Percentiles rank a stretch among this genome's conserved stretches.
Conservation (phyloP, 1,140 invertebrate species). For the Oryzaephilus surinamensis region DNA sequence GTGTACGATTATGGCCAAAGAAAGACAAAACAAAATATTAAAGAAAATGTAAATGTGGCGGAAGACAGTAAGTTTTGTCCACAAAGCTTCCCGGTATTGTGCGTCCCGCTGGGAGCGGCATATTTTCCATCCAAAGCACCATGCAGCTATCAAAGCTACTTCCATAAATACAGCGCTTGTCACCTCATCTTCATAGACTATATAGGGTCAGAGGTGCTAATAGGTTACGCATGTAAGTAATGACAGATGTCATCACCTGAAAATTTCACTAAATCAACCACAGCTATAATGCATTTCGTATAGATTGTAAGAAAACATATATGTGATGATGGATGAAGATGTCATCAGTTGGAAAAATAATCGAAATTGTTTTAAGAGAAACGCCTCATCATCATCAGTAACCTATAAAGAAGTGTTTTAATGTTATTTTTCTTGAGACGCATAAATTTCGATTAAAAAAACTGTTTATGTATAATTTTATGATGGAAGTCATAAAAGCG, state of each 20-base stretch:
- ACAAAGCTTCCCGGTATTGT: too few species aligned
- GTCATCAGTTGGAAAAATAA: too few species aligned
- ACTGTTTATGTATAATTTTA: slow-evolving; percentile 10
- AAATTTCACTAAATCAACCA: slow-evolving; percentile 5
- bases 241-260: slow-evolving; percentile 10
- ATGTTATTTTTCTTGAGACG: slow-evolving; percentile 19
- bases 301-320: too few species aligned
- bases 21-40: too few species aligned
- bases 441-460: slow-evolving; percentile 24
- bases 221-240: slow-evolving; percentile 5
- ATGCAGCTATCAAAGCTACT: slow-evolving; percentile 8
- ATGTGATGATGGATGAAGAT: too few species aligned
- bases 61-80: too few species aligned
- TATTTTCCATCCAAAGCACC: slow-evolving; percentile 5
- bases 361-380: too few species aligned
- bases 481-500: too few species aligned
- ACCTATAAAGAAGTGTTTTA: slow-evolving; percentile 26
- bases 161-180: slow-evolving; percentile 10
- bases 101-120: slow-evolving; percentile 9
- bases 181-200: slow-evolving; percentile 2
- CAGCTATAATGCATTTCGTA: too few species aligned
- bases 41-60: too few species aligned
- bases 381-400: too few species aligned
- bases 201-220: slow-evolving; percentile 12
- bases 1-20: too few species aligned